Base-by-base conservation (phyloP, 2,797 vertebrate species). In the Melopsittacus undulatus region DNA sequence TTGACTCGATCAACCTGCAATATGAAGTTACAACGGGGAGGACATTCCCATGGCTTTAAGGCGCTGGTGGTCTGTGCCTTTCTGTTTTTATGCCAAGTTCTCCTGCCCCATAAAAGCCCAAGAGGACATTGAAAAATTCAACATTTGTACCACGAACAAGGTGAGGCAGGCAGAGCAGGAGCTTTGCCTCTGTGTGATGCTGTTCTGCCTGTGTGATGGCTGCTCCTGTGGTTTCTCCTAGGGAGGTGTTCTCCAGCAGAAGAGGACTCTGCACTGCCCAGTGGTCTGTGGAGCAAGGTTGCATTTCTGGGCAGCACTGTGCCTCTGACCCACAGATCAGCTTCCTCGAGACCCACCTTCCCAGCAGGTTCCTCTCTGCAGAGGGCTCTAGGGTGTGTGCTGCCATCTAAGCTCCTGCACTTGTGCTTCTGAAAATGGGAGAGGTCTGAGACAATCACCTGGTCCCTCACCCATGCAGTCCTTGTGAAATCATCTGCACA, bases 1-100 rank as follows among this genome's bases (percentile, higher is more conserved):
- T 56, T 89, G 90, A 72, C 90, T 88, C 77, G 80, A 89, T 87
- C 90, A 95, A 80, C 67, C 45, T 52, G 9, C 22, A 56, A 14
- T 38, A 23, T 54, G 62, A 76, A 64, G 42, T 56, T 83, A 26
- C 0, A 29, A 54, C 34, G 43, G 15, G 64, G 29, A 89, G 49
- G 48, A 43, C 11, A 5, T 75, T 51, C 2, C 4, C 5, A 3
- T 29, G 12, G 61, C 89, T 79, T 80, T 40, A 67, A 72, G 80
- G 57, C 22, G 30, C 8, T n/a, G 48, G 5, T 48, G 30, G 11
- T 57, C 59, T 40, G 7, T 79, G 16, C 40, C 23, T 87, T 74
- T 66, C 34, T 64, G 45, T 46, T 94, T 62, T 34, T 43, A 2
- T 73, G 62, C 23, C 8, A 8, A 0, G 0, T 81, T 91, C 11